Evolutionary conservation across 2,888 invertebrate species (phyloP).

Genomic region (Rhamnusium bicolor): DNA sequence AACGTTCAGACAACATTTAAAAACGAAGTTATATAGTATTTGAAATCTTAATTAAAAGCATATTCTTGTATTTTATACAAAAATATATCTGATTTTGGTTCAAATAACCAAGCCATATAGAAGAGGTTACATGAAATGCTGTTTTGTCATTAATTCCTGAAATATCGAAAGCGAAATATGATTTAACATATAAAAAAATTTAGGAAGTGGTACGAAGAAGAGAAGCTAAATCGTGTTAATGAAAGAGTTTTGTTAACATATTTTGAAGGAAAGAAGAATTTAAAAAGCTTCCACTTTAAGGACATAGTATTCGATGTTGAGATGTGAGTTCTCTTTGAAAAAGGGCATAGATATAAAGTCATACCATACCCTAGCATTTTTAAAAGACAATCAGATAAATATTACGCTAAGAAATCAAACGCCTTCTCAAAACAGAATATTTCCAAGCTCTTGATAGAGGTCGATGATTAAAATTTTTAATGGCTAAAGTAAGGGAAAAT

Average conservation of each 20-base stretch:
- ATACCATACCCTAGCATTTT: neutral
- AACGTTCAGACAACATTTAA: too few species aligned
- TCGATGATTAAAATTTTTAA: neutral
- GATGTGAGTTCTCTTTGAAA: neutral
- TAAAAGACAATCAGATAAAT: neutral
- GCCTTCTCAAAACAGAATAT: neutral
- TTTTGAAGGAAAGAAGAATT: neutral
- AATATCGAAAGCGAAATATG: too few species aligned
- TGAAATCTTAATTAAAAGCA: too few species aligned
- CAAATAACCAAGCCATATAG: neutral
- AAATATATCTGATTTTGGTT: too few species aligned
- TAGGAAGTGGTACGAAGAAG: too few species aligned
- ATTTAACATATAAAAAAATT: neutral
- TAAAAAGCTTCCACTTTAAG: neutral
- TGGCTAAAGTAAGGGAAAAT: neutral
- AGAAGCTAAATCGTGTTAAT: neutral
- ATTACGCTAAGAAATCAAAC: neutral
- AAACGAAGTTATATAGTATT: too few species aligned
- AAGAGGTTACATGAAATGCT: neutral
- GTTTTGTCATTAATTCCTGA: slow-evolving; percentile 1
- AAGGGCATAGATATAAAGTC: neutral
- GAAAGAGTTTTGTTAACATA: neutral
- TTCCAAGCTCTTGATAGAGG: too few species aligned
- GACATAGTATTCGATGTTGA: too few species aligned
- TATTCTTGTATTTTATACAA: neutral